Conservation (phyloP, 2,113 vertebrate genomes). For the Octodon degus region DNA sequence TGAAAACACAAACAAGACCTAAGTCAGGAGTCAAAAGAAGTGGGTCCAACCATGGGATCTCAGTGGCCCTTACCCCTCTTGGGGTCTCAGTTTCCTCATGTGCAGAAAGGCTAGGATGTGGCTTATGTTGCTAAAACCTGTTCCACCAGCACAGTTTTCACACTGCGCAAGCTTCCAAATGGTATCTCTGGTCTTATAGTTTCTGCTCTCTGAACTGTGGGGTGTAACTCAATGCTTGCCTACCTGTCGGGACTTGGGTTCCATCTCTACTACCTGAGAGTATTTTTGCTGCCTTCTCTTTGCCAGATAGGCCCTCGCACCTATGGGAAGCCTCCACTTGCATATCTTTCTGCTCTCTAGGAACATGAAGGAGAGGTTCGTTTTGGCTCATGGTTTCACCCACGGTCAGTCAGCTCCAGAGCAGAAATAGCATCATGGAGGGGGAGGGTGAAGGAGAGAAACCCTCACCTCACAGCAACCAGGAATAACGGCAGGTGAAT, state of each 20-base stretch:
- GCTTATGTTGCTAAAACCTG: neutral
- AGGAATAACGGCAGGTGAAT: neutral
- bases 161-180: no score
- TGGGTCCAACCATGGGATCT: neutral
- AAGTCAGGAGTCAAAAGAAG: neutral
- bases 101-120: neutral
- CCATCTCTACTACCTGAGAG: neutral
- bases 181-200: neutral
- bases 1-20: neutral
- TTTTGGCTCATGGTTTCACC: neutral
- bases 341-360: neutral
- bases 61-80: neutral
- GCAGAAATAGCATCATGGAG: neutral
- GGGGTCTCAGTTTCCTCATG: neutral
- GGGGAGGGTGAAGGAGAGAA: neutral
- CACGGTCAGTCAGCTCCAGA: neutral
- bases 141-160: neutral
- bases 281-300: neutral
- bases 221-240: neutral
- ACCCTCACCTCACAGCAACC: neutral
- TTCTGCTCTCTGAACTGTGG: neutral
- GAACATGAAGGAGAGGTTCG: neutral
- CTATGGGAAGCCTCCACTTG: neutral
- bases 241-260: neutral
- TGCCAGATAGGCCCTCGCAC: neutral